These are phyloP conservation scores for Hypolimnas misippus DNA, from an alignment of 2,888 invertebrate genomes.

Conservation along the genomic window DNA sequence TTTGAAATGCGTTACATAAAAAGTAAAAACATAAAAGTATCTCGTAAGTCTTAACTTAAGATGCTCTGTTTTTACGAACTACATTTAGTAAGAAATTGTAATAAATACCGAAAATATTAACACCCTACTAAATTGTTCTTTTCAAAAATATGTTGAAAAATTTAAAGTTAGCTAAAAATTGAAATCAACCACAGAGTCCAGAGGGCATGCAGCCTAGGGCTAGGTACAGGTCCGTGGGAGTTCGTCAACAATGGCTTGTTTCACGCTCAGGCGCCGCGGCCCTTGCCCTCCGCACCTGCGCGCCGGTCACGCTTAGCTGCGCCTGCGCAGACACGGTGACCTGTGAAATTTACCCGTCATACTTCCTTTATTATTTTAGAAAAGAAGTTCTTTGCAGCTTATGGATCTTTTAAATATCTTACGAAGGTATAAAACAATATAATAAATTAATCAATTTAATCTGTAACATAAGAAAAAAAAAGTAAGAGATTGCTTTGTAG, in stretches of 20 bases:
- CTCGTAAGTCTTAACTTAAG: no score
- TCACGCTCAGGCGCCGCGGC: conserved; percentile 49
- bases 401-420: conserved; percentile 2
- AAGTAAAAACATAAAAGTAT: neutral
- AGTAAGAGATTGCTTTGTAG: no score
- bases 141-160: neutral
- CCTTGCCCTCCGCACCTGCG: conserved; percentile 44
- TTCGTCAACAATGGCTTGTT: conserved; percentile 43
- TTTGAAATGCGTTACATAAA: neutral
- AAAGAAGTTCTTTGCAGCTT: neutral
- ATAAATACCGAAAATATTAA: no score
- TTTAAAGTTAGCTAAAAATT: neutral
- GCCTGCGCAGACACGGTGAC: conserved; percentile 42
- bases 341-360: conserved; percentile 22
- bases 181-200: neutral
- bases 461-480: no score
- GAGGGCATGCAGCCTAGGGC: conserved; percentile 16
- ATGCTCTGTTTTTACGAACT: no score
- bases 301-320: conserved; percentile 43
- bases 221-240: conserved; percentile 42
- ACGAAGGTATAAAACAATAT: no score
- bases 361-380: conserved; percentile 16
- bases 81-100: no score
- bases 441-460: no score
- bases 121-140: no score